Base-by-base conservation (phyloP, 2,797 vertebrate species). In the Tapirus indicus region DNA sequence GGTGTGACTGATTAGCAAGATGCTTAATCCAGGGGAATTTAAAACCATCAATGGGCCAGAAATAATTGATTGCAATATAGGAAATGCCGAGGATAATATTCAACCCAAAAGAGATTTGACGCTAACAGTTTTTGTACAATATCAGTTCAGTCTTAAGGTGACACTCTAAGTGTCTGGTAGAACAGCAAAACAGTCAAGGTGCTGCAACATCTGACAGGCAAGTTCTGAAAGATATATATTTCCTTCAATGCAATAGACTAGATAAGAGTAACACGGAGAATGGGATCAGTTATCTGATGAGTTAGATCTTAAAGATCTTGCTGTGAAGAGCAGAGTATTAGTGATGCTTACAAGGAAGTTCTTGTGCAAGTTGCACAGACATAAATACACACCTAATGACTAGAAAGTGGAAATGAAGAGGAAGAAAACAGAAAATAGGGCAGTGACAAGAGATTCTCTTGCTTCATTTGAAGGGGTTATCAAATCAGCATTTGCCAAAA, bases 401-500 rank as follows among this genome's bases (percentile, higher is more conserved):
- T n/a, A 82, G 17, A 82, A 56, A 64, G 7, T 83, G 32, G 58
- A 93, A 27, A 68, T 87, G 27, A 78, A 87, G 12, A 94, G 41
- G n/a, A 87, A 85, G 12, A 86, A 66, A 5, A 88, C 27, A 82
- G 16, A 87, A 95, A 75, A 78, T 78, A 58, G 38, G 56, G 13
- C 49, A 93, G 23, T 83, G 12, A 41, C 18, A 52, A 86, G 44
- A 44, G 27, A 86, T 54, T 74, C 18, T 58, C 41, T 94, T 93
- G 20, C 29, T 90, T 93, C 49, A 79, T 94, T 74, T 87, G 64
- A 93, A 41, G 17, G 41, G 14, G 18, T 79, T 96, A 83, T 78
- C 54, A 93, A 87, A 83, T 83, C 56, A 78, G 9, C 21, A 54
- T 78, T 93, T 79, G 32, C 74, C 68, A 94, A 88, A 88, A 88